Evolutionary conservation across 2,888 invertebrate species (phyloP).

Genomic region (Suillia variegata): DNA sequence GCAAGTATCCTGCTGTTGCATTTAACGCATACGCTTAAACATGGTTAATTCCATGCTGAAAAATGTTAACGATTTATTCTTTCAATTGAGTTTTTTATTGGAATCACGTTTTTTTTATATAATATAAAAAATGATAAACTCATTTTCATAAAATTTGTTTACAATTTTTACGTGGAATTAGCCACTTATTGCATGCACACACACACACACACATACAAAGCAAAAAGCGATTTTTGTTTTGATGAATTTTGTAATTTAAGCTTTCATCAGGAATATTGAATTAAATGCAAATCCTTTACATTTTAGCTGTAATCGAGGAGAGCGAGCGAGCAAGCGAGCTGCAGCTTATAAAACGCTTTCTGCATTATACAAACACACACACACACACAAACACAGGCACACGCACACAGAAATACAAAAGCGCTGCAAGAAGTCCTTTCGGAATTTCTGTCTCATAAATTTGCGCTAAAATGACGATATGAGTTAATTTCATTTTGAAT

Average conservation of each 20-base stretch:
- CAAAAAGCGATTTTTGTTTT: conserved; percentile 29
- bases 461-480: conserved; percentile 18
- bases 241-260: conserved; percentile 38
- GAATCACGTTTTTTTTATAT: too few species aligned
- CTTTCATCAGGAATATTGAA: conserved; percentile 33
- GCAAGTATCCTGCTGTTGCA: background rate
- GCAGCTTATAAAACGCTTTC: conserved; percentile 1
- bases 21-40: too few species aligned
- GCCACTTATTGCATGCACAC: too few species aligned
- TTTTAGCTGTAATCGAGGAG: too few species aligned
- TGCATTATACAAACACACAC: too few species aligned
- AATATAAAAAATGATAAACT: too few species aligned
- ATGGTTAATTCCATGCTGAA: too few species aligned
- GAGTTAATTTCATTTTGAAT: conserved; percentile 26
- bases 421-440: background rate
- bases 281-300: conserved; percentile 41
- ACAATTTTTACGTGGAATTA: too few species aligned
- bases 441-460: conserved; percentile 3
- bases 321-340: too few species aligned
- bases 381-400: background rate
- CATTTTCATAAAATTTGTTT: too few species aligned
- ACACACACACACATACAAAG: background rate
- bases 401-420: background rate
- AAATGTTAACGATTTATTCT: too few species aligned
- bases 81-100: too few species aligned